Evolutionary conservation across 1,140 invertebrate genomes (phyloP).

Genomic region (Anthonomus grandis): DNA sequence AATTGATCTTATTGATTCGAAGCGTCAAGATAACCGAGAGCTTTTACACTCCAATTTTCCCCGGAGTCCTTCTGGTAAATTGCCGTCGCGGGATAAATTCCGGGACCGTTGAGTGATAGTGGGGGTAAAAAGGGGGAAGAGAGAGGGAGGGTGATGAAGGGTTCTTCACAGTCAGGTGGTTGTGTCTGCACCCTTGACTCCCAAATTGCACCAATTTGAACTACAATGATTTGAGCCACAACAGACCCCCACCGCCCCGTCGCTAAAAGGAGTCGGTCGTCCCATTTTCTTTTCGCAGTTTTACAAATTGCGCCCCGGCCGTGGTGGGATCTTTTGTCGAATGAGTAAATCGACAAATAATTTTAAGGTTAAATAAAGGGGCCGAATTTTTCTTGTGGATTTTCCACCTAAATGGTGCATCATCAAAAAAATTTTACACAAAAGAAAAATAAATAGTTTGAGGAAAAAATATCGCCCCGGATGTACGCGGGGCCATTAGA

Average conservation of each 20-base stretch:
- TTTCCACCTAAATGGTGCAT: too few species aligned
- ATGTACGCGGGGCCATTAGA: too few species aligned
- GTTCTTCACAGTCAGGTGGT: constrained; percentile 46
- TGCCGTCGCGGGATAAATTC: constrained; percentile 45
- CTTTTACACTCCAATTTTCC: constrained; percentile 47
- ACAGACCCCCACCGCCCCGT: constrained; percentile 1
- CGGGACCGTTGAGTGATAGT: too few species aligned
- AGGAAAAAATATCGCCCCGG: too few species aligned
- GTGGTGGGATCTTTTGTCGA: too few species aligned
- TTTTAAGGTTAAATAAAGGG: too few species aligned
- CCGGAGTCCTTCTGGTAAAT: constrained; percentile 45
- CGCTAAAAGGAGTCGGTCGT: neutral
- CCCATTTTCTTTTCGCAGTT: constrained; percentile 4
- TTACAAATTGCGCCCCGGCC: constrained; percentile 14
- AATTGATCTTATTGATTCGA: constrained; percentile 33
- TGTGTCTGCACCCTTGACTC: constrained; percentile 45
- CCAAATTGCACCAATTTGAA: constrained; percentile 46
- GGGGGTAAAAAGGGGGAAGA: too few species aligned
- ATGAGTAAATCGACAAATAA: too few species aligned
- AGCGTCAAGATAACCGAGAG: constrained; percentile 24
- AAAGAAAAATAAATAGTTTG: too few species aligned
- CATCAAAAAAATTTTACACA: too few species aligned
- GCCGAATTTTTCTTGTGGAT: too few species aligned
- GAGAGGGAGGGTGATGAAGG: constrained; percentile 38
- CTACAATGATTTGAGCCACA: constrained; percentile 34